Base-by-base conservation (phyloP, 2,113 vertebrate species). In the Oreochromis niloticus region DNA sequence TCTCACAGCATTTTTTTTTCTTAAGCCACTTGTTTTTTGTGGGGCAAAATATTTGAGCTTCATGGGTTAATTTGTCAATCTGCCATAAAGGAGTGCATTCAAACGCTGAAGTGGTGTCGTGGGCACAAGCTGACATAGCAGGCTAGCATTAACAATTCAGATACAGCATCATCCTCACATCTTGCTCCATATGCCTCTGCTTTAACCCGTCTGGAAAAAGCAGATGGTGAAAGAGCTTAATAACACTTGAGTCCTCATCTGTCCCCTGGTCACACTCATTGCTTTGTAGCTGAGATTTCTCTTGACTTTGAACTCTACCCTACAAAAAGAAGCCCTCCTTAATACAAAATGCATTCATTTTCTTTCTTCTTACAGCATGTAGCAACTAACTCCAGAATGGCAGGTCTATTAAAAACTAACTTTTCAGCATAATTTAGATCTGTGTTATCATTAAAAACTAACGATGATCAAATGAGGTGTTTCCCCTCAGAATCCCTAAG, bases 191-290 rank as follows among this genome's bases (percentile, higher is more conserved):
- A 93, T 94, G 88, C 75, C 24, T 83, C 39, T 54, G 41, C 56
- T 34, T 89, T 84, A 85, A 85, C 73, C 87, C 17, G 8, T 89
- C 85, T 87, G 90, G 54, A 41, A 27, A 75, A 61, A 90, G 22
- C 91, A 95, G 90, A 93, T 93, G 92, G 94, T 46, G 22, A 87
- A 71, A 54, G 50, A 80, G 84, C 86, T 82, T 81, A 87, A 81
- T 66, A 80, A 86, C 79, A 82, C 81, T 78, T 9, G 11, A 90
- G 88, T 89, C 90, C 84, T 93, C 59, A 61, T 88, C 78, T 82
- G 86, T 94, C 87, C 86, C 71, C 39, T 63, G 63, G 85, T 87
- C 48, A 22, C 16, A 85, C 43, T 84, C 32, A 3, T 54, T 30
- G 52, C 34, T 89, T 86, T 87, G 83, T 71, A 41, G 17, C 66